Base-by-base conservation (phyloP, 1,140 invertebrate genomes). In the Atta cephalotes region DNA sequence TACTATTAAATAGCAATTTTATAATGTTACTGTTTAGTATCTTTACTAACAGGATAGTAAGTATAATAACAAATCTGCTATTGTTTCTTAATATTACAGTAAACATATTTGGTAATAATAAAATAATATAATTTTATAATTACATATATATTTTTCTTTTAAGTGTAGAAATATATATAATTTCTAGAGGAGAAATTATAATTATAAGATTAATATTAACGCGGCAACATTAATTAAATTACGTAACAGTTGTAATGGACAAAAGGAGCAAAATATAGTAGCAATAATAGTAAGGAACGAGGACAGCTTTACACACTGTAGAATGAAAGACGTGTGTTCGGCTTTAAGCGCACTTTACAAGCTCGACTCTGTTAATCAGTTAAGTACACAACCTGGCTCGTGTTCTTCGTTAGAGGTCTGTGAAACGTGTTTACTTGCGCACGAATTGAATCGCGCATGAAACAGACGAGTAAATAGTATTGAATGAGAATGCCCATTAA, bases 271-370 rank as follows among this genome's bases (percentile, higher is more conserved):
- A 81, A 28, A n/a, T 71, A 21, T 51, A 35, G 81, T 10, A 16
- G 21, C 35, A 25, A 49, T 60, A 31, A 39, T 65, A 35, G 63
- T 81, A 87, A 80, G 85, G 72, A 89, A 89, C 77, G 79, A 72
- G 81, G 77, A 70, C 85, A 56, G 78, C 89, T 89, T 89, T 84
- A 39, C 82, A 60, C 21, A 60, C 35, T 89, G 65, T 51, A 85
- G 49, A 85, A 89, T 89, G 88, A 89, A 89, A 89, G 87, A 89
- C 71, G 88, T 82, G 84, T 87, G 84, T 89, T 89, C 85, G 31
- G 88, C 88, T 81, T 85, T 89, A 89, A 89, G 88, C 88, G 66
- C 84, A 76, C 88, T 82, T 82, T 74, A 74, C 84, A 86, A 89
- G 88, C 88, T 87, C 71, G 58, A 62, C 62, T 66, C 71, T 66